Base-by-base conservation (phyloP, 2,888 invertebrate genomes). In the Campopleginae sp. region DNA sequence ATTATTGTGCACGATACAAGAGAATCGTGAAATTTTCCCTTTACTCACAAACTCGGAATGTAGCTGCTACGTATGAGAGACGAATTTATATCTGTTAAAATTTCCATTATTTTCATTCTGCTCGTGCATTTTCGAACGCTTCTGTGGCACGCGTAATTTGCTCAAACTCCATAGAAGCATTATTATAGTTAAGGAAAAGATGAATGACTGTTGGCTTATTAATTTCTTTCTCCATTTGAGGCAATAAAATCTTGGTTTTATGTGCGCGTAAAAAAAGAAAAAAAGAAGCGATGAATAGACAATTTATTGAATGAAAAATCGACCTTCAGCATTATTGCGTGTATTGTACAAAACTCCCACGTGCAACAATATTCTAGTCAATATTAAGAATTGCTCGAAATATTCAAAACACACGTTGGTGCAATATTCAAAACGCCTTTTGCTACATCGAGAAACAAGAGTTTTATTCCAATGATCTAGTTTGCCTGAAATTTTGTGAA, bases 71-170 rank as follows among this genome's bases (percentile, higher is more conserved):
- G 46, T 38, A 10, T 46, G 12, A 38, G 46, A 46, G 44, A 76
- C 44, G 46, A 51, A 48, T 46, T 66, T 7, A 46, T 31, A 14
- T 12, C 51, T 58, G 70, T 63, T 46, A 68, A 42, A 79, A 63
- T 71, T 77, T 44, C 63, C 63, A 27, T 82, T 76, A 42, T 68
- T 51, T 54, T 51, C n/a, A 5, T 48, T 44, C 23, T n/a, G n/a
- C n/a, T 51, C 14, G 46, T 44, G 48, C 14, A 14, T 19, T 54
- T 42, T 71, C 14, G 31, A 72, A 61, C 74, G 27, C 44, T 68
- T 76, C 33, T 4, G 72, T 66, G 65, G 76, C 80, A 80, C 27
- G 23, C 61, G 75, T 23, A 79, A 79, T 75, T 79, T 70, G 27
- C 23, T 6, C 7, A 68, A 3, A 17, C 44, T 68, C 19, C 38